Evolutionary conservation across 1,140 invertebrate genomes (phyloP).

Genomic region (Macrostomum lignano): DNA sequence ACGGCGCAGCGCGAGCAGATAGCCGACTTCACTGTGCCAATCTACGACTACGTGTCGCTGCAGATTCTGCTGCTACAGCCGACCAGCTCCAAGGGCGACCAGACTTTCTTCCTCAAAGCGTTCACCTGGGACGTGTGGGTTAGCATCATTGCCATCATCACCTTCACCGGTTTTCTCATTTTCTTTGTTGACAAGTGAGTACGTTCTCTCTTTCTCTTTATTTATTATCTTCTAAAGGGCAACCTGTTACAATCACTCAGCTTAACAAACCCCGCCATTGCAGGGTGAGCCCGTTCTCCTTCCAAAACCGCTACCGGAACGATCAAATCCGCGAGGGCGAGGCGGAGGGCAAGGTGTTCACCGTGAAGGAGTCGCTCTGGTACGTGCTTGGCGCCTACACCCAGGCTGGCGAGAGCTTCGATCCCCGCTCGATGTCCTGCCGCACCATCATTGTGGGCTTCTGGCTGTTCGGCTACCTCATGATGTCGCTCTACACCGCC

Average conservation of each 20-base stretch:
- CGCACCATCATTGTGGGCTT: conserved; percentile 69
- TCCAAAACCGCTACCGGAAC: conserved; percentile 50
- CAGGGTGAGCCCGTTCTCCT: conserved; percentile 38
- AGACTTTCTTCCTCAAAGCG: conserved; percentile 1
- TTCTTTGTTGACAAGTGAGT: conserved; percentile 4
- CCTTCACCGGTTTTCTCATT: conserved; percentile 6
- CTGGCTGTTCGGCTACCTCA: conserved; percentile 91
- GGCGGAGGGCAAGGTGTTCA: conserved; percentile 1
- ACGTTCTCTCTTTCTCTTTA: too few species aligned
- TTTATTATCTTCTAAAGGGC: too few species aligned
- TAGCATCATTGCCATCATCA: not conserved
- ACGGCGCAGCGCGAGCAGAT: conserved; percentile 21
- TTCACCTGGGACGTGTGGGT: conserved; percentile 3
- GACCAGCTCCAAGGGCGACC: conserved; percentile 3
- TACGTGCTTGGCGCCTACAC: conserved; percentile 1
- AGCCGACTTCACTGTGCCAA: conserved; percentile 21
- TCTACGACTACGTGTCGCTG: conserved; percentile 18
- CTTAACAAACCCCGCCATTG: too few species aligned
- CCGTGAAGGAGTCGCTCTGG: conserved; percentile 1
- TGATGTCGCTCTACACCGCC: conserved; percentile 88
- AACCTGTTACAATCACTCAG: too few species aligned
- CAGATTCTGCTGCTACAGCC: conserved; percentile 22
- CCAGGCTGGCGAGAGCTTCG: conserved; percentile 2
- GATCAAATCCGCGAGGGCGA: conserved; percentile 39
- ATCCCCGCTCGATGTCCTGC: conserved; percentile 52